Evolutionary conservation across 2,113 vertebrate genomes (phyloP), one percentile per base, ranked within the genome.

Genomic region (Limnothrissa miodon): DNA sequence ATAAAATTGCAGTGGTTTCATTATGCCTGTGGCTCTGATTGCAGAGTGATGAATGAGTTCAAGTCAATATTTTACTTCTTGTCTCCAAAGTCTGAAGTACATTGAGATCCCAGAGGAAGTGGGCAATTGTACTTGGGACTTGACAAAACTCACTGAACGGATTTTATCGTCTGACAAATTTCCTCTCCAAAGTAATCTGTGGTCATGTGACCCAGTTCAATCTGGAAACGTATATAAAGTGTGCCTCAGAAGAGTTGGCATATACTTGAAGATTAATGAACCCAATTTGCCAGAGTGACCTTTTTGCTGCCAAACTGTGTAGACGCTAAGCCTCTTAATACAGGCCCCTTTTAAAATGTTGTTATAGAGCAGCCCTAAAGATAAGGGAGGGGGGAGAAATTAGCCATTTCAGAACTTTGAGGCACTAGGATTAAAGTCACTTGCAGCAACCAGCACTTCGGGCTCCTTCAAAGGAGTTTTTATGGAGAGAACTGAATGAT

Each of bases 201-300:
- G 87, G 91, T 87, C 83, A 86, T 89, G 87, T 91, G 91, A 83
- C 87, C 85, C 87, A 88, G 89, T 93, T 93, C 93, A 94, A 94
- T 93, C 92, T 92, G 88, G 51, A 86, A 87, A 90, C 87, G 87
- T 92, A 89, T 93, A 89, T 94, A 92, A 93, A 93, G 89, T 92
- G 87, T 90, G 91, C 92, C 92, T 90, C 92, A 89, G 85, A 86
- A 89, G 90, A 88, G 85, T 90, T 91, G 91, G 91, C 90, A 90
- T 93, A 93, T 90, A 91, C 90, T 87, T 85, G 88, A 92, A 94
- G 94, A 95, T 94, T 93, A 94, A 94, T 94, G 92, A 95, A 94
- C 93, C 93, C 92, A 95, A 95, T 95, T 95, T 95, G 93, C 90
- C 91, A 87, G 90, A 93, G 92, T 94, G 94, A 95, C 94, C 94